phyloP scores from a whole-genome alignment of 1,140 invertebrate species.

The Bombus pyrosoma region DNA sequence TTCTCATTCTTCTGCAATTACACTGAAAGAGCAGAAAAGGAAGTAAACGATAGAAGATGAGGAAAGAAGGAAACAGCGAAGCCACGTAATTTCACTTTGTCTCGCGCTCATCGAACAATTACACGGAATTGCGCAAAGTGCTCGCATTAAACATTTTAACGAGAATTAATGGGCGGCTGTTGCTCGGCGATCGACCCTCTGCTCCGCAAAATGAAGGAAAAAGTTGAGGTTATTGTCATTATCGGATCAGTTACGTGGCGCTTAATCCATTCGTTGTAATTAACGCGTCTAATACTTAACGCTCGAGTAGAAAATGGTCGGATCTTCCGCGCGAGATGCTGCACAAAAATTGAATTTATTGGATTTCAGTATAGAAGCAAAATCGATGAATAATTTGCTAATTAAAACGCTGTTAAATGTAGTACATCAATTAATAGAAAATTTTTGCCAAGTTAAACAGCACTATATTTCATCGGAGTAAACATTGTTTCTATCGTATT shows the following conservation, averaged over 20 bases:
- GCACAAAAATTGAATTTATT: not conserved
- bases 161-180: not conserved
- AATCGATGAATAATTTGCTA: not conserved
- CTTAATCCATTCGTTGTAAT: conserved; percentile 8
- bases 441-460: not conserved
- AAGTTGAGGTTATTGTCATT: conserved; percentile 29
- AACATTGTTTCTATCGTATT: not conserved
- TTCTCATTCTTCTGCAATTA: not conserved
- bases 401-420: not conserved
- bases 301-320: not conserved
- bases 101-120: conserved; percentile 17
- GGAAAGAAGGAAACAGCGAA: not conserved
- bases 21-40: not conserved
- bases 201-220: conserved; percentile 27
- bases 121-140: conserved; percentile 12
- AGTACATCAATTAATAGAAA: not conserved
- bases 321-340: not conserved
- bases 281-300: not conserved
- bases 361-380: not conserved
- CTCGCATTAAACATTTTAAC: conserved; percentile 2
- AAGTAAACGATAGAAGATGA: not conserved
- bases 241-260: not conserved
- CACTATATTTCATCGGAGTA: not conserved
- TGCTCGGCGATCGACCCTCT: not conserved
- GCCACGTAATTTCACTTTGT: conserved; percentile 22